Conservation (phyloP, 1,140 invertebrate genomes). For the Campoletis sonorensis region DNA sequence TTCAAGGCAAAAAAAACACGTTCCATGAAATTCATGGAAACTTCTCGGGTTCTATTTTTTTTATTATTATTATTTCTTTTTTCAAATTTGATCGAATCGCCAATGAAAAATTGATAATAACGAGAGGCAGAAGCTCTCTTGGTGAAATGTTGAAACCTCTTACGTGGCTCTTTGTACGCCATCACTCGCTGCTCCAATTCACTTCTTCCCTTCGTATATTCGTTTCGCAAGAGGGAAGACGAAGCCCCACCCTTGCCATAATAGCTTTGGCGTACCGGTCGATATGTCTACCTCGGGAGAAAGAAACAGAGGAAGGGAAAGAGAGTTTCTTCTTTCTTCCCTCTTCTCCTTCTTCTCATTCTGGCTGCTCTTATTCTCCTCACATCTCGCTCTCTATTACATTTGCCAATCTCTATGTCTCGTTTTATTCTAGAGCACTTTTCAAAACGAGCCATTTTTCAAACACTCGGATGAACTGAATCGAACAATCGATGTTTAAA, state of each 20-base stretch:
- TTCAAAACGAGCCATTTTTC: no score
- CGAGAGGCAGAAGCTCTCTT: neutral
- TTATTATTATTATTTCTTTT: no score
- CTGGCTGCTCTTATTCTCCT: constrained; percentile 36
- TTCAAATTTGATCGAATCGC: neutral
- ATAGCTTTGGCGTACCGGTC: constrained; percentile 22
- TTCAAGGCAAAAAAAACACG: no score
- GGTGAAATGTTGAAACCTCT: neutral
- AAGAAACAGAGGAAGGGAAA: neutral
- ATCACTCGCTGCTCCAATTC: neutral
- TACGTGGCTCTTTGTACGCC: neutral
- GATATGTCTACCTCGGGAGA: constrained; percentile 5
- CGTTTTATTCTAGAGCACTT: no score
- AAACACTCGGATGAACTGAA: no score
- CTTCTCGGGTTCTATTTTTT: no score
- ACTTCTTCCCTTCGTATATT: constrained; percentile 3
- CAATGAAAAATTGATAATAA: neutral
- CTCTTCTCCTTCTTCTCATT: constrained; percentile 38
- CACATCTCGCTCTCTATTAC: no score
- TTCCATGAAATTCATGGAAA: no score
- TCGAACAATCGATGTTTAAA: no score
- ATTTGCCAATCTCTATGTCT: no score
- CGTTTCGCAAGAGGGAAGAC: neutral
- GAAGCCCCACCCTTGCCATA: constrained; percentile 22
- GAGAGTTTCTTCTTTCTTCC: constrained; percentile 28